Percentiles rank a stretch among this genome's conserved stretches.
Evolutionary conservation across 2,797 vertebrate species (phyloP).

Genomic region (Pseudotriccus pelzelni): DNA sequence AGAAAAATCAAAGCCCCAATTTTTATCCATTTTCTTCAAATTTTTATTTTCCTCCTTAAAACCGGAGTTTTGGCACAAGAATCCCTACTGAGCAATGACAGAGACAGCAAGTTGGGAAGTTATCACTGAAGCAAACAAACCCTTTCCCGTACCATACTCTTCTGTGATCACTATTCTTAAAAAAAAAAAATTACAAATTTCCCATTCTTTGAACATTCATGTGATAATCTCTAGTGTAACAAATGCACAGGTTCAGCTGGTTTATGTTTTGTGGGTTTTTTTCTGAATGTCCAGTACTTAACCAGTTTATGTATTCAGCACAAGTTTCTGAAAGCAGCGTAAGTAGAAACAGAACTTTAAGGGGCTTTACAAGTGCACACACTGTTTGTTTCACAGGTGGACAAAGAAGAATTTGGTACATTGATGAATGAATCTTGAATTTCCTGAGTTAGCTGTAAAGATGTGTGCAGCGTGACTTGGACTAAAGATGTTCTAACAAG

Average conservation of each 20-base stretch:
- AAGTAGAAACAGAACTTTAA: background rate
- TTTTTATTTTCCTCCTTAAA: background rate
- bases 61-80: background rate
- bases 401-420: background rate
- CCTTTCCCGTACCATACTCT: fast-evolving
- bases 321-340: background rate
- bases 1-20: fast-evolving
- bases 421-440: background rate
- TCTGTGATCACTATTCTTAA: background rate
- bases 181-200: background rate
- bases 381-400: background rate
- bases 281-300: background rate
- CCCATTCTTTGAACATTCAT: background rate
- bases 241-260: background rate
- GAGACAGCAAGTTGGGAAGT: background rate
- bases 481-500: conserved; percentile 1
- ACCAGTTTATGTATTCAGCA: background rate
- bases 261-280: background rate
- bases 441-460: background rate
- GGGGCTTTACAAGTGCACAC: background rate
- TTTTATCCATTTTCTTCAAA: background rate
- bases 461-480: background rate
- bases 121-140: background rate
- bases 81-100: background rate
- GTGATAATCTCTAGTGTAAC: background rate